Percentiles rank a stretch among this genome's conserved stretches.
These are phyloP conservation scores for Agonopterix arenella DNA, from an alignment of 2,888 invertebrate species.

Conservation along the genomic window DNA sequence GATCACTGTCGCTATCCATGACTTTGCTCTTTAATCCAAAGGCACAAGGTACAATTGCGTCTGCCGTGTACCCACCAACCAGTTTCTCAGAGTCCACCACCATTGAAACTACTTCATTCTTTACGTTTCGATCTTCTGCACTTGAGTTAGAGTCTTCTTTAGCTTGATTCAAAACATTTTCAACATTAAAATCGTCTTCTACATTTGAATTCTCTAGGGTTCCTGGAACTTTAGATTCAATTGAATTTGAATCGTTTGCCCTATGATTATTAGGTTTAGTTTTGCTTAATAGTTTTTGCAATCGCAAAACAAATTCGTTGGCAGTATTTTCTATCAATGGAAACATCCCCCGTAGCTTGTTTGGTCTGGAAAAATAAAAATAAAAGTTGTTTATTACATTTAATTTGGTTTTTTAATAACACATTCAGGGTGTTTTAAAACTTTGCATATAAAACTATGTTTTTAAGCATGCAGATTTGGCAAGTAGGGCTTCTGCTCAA, in stretches of 20 bases:
- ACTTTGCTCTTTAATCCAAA: slow-evolving; percentile 63
- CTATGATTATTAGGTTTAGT: neutral
- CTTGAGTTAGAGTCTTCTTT: neutral
- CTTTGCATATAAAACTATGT: no score
- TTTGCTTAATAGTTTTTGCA: slow-evolving; percentile 25
- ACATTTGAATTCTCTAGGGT: neutral
- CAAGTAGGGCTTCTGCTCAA: no score
- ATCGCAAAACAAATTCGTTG: slow-evolving; percentile 43
- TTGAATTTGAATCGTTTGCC: no score
- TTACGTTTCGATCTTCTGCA: neutral
- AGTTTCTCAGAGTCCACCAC: slow-evolving; percentile 53
- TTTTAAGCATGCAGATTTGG: no score
- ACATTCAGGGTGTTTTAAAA: no score
- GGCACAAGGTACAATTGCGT: slow-evolving; percentile 68
- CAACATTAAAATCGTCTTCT: neutral
- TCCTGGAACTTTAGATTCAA: neutral
- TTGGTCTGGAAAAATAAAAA: slow-evolving; percentile 47
- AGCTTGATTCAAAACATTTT: neutral
- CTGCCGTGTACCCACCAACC: slow-evolving; percentile 66
- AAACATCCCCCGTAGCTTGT: slow-evolving; percentile 64
- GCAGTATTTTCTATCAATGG: slow-evolving; percentile 61
- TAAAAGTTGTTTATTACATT: no score
- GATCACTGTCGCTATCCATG: slow-evolving; percentile 60
- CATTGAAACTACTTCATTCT: slow-evolving; percentile 5
- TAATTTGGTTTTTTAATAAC: no score